Base-by-base conservation (phyloP, 2,888 invertebrate genomes). In the Phyllotreta striolata region DNA sequence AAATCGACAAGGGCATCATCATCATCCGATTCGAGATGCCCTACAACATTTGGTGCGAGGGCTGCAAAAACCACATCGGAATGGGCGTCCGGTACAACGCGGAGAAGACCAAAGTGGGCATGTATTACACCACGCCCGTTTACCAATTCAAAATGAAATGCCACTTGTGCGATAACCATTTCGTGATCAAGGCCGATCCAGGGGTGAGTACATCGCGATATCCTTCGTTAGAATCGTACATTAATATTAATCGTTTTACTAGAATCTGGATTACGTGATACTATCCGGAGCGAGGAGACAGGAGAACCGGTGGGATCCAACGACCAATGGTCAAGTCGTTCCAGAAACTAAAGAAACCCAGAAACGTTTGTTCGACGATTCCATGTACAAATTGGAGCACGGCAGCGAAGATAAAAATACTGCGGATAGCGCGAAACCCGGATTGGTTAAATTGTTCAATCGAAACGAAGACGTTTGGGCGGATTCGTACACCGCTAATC, bases 131-230 rank as follows among this genome's bases (percentile, higher is more conserved):
- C 1, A 99, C 99, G 0, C 98, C 99, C 0, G 88, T 99, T 1
- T 99, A 96, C 79, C 95, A 98, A 81, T 99, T 99, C 79, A 88
- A 95, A 59, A 99, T 99, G 98, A 98, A 98, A 78, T 99, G 99
- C 78, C 98, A 99, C 80, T 84, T 99, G 4, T 97, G 99, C 80
- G 92, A 96, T 79, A 98, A 97, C 82, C 92, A 98, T 82, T 95
- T 97, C 84, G 94, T 96, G 80, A 99, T 99, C 67, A 95, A 97
- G 83, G 98, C 98, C 9, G 99, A 99, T 86, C 99, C 99, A 62
- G 95, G 89, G 63, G 95, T 95, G 85, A 85, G 87, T 84, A n/a
- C n/a, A n/a, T 12, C 62, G 38, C 3, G 24, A 3, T 1, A n/a
- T 2, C 38, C 9, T 9, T 54, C 8, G 10, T 1, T 37, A 14